Base-by-base conservation (phyloP, 2,888 invertebrate species). In the Stenurella melanura region DNA sequence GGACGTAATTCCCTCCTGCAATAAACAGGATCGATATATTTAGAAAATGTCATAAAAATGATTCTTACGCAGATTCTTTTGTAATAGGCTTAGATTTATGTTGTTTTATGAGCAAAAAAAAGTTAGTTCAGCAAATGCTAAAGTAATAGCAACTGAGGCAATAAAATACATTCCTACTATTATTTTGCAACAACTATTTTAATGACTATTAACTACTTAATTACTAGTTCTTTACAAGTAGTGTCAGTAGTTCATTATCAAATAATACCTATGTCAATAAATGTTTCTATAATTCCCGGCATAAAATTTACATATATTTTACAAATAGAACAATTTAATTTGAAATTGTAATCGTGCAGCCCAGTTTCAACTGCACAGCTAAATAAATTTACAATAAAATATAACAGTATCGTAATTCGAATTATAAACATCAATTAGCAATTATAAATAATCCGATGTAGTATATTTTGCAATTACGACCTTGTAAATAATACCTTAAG, bases 401-500 rank as follows among this genome's bases (percentile, higher is more conserved):
- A 0, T 73, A 38, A 67, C 68, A 17, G 61, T 57, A 71, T 61
- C 17, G 12, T 63, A 30, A 67, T 54, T 11, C 64, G 58, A 69
- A 76, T 57, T 60, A 63, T 26, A 63, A 73, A 38, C 54, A 66
- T 30, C 54, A 66, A 66, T 77, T 63, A 67, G 60, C 69, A 69
- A 63, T 64, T 73, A 74, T 69, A 61, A 73, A 18, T 38, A 70
- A 70, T 70, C 61, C 63, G 38, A 30, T 68, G 34, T 71, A 34
- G 72, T 58, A n/a, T 42, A 71, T 72, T 67, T 72, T 72, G 67
- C 73, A 75, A 63, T 34, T 42, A 38, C 58, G 60, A 75, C 74
- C 74, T 73, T 77, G 70, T 73, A 54, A 68, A 38, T 61, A 74
- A 73, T 75, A 75, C 38, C 76, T 64, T 73, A 63, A 67, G 38